Evolutionary conservation across 2,113 vertebrate genomes (phyloP).

Genomic region (Triplophysa siluroides): DNA sequence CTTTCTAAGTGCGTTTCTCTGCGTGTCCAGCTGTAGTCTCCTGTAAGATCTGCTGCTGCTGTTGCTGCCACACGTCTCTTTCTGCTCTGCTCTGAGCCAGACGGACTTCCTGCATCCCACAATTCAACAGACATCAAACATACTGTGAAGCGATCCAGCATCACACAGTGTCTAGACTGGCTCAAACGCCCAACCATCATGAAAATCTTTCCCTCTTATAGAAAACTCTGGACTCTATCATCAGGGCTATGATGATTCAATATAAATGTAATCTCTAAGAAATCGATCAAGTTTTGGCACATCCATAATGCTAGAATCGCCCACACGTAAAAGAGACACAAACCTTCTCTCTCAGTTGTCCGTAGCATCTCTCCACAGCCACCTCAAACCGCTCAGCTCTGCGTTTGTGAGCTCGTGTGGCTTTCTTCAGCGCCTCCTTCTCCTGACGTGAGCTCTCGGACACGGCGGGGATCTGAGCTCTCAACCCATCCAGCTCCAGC

Average conservation of each 20-base stretch:
- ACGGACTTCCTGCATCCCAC: conserved; percentile 75
- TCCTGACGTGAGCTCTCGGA: conserved; percentile 71
- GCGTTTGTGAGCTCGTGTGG: conserved; percentile 75
- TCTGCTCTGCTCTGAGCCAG: conserved; percentile 71
- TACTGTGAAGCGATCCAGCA: background rate
- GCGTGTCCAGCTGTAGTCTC: conserved; percentile 72
- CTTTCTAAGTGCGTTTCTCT: conserved; percentile 75
- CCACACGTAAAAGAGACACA: conserved; percentile 39
- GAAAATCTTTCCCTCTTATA: no score
- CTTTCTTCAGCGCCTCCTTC: conserved; percentile 77
- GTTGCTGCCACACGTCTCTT: conserved; percentile 73
- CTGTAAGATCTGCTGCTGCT: conserved; percentile 71
- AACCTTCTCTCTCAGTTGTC: conserved; percentile 79
- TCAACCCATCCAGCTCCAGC: conserved; percentile 69
- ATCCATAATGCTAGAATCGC: no score
- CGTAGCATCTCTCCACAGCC: conserved; percentile 72
- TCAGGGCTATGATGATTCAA: no score
- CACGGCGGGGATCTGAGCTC: conserved; percentile 63
- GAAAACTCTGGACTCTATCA: no score
- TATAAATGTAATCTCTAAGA: no score
- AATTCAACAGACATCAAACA: background rate
- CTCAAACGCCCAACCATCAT: background rate
- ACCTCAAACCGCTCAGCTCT: conserved; percentile 75
- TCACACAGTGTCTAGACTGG: conserved; percentile 30
- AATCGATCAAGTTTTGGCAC: no score